Percentiles rank a stretch among this genome's conserved stretches.
These are phyloP conservation scores for Coenobita brevimanus DNA, from an alignment of 1,140 invertebrate species.

Conservation along the genomic window DNA sequence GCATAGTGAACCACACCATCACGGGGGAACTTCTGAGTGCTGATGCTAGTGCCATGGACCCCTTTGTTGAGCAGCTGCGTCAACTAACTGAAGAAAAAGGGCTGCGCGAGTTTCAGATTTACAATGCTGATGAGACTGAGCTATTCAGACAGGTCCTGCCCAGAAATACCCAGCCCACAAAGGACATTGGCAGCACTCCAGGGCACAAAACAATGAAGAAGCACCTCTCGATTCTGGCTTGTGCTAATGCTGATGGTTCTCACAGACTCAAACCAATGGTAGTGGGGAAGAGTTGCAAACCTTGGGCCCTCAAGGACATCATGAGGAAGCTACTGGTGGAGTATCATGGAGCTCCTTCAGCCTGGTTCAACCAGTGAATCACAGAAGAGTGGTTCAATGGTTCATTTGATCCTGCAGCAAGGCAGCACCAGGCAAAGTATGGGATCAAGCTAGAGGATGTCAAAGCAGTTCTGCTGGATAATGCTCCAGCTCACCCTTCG, in stretches of 20 bases:
- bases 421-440: background rate
- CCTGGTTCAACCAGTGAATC: background rate
- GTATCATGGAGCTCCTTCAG: background rate
- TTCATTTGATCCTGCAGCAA: background rate
- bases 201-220: too few species aligned
- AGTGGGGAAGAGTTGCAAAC: background rate
- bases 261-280: slow-evolving; percentile 35
- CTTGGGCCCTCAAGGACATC: slow-evolving; percentile 77
- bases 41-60: background rate
- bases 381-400: background rate
- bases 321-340: slow-evolving; percentile 72
- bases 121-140: background rate
- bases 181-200: too few species aligned
- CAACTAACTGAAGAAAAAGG: background rate
- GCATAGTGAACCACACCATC: background rate
- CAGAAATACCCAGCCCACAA: background rate
- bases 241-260: too few species aligned
- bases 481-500: background rate
- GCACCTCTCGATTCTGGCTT: too few species aligned
- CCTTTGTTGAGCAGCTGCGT: background rate
- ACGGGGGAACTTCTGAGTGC: too few species aligned
- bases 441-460: background rate
- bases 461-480: background rate
- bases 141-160: background rate
- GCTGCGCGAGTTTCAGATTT: background rate